phyloP scores from a whole-genome alignment of 1,140 invertebrate species.

The Tenebrio molitor region DNA sequence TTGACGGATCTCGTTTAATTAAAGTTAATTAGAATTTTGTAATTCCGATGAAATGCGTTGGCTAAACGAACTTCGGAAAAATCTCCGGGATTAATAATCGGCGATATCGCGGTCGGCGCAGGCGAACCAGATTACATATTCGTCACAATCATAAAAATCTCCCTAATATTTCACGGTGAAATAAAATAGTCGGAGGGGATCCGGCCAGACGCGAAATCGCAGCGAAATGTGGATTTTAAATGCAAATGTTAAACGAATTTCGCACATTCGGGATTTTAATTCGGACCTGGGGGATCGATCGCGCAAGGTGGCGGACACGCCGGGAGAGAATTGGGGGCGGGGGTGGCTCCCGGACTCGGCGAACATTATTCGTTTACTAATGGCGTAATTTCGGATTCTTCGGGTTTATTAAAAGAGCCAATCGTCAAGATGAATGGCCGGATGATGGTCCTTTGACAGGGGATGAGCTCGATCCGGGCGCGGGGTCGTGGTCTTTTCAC shows the following conservation, averaged over 20 bases:
- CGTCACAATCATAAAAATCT: conserved; percentile 1
- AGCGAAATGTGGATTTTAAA: conserved; percentile 28
- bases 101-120: background rate
- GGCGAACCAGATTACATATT: conserved; percentile 11
- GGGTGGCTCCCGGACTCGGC: no score
- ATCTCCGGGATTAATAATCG: background rate
- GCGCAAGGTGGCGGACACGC: background rate
- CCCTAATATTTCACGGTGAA: conserved; percentile 17
- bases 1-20: no score
- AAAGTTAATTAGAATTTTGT: no score
- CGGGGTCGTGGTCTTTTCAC: no score
- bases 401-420: no score
- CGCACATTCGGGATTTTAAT: conserved; percentile 26
- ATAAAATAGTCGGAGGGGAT: conserved; percentile 1
- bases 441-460: no score
- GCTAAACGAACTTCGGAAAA: background rate
- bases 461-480: no score
- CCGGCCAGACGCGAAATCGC: background rate
- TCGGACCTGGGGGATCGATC: conserved; percentile 21
- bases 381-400: no score
- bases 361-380: no score
- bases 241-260: conserved; percentile 27
- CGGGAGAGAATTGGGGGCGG: no score
- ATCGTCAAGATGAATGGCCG: no score
- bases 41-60: background rate